Percentiles rank a stretch among this genome's conserved stretches.
These are phyloP conservation scores for Ploceus nigricollis DNA, from an alignment of 2,113 vertebrate genomes.

Conservation along the genomic window DNA sequence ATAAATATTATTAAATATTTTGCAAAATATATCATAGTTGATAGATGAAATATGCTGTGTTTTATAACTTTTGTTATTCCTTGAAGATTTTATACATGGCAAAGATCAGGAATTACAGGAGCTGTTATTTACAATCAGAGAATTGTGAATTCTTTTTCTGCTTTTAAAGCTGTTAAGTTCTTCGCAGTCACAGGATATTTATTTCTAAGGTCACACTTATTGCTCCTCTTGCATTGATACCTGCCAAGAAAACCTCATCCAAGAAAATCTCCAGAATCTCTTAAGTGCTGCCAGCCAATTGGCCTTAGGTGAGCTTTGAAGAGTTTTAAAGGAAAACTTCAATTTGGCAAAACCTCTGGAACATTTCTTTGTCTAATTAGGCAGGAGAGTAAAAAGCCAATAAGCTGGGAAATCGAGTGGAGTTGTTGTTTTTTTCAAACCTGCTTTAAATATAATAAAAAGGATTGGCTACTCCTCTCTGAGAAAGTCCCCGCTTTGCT, in stretches of 20 bases:
- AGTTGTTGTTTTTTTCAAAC: neutral
- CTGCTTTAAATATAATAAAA: neutral
- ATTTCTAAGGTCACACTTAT: neutral
- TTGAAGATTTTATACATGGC: neutral
- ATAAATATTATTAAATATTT: neutral
- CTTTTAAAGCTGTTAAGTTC: neutral
- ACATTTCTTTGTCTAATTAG: conserved; percentile 2
- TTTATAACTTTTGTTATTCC: neutral
- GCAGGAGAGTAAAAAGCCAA: neutral
- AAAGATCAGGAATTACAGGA: neutral
- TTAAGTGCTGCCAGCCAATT: neutral
- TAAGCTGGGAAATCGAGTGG: neutral
- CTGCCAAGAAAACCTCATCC: conserved; percentile 10
- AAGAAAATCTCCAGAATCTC: neutral
- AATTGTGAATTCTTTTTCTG: neutral
- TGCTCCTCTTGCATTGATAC: neutral
- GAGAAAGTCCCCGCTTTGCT: neutral
- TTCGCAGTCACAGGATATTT: neutral
- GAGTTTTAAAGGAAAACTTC: neutral
- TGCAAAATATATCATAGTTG: neutral
- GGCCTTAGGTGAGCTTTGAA: neutral
- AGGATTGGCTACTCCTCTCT: neutral
- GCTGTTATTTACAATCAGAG: neutral
- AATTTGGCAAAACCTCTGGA: neutral
- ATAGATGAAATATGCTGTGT: neutral